phyloP scores from a whole-genome alignment of 1,140 invertebrate genomes.

The Sogatella furcifera region DNA sequence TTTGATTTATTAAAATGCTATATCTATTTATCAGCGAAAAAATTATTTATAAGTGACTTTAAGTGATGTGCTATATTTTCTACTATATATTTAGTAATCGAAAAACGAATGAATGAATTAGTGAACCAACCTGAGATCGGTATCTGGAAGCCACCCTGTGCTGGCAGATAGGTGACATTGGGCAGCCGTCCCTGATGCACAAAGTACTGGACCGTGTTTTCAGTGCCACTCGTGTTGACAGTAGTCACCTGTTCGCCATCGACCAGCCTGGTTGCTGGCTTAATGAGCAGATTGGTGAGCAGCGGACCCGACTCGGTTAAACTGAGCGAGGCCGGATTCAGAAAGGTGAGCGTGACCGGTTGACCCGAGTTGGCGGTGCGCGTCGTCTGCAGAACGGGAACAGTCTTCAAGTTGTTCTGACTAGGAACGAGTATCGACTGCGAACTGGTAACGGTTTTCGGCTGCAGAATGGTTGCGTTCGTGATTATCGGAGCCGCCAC shows the following conservation, averaged over 20 bases:
- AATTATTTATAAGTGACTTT: too few species aligned
- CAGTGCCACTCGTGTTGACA: slow-evolving; percentile 20
- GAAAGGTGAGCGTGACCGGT: slow-evolving; percentile 19
- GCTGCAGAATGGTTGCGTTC: slow-evolving; percentile 11
- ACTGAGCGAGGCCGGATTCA: slow-evolving; percentile 14
- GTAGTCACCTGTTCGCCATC: slow-evolving; percentile 28
- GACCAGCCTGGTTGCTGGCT: slow-evolving; percentile 26
- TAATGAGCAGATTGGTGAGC: slow-evolving; percentile 12
- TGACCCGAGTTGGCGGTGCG: slow-evolving; percentile 6
- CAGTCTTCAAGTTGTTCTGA: slow-evolving; percentile 6
- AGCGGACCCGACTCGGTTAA: slow-evolving; percentile 7
- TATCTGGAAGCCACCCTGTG: slow-evolving; percentile 32
- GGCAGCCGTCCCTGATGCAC: slow-evolving; percentile 27
- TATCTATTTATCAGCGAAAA: too few species aligned
- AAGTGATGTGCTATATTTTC: too few species aligned
- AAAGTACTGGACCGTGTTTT: slow-evolving; percentile 22
- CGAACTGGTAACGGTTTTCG: slow-evolving; percentile 7
- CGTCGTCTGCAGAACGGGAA: slow-evolving; percentile 9
- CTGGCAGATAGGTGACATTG: slow-evolving; percentile 28
- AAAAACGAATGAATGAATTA: background rate
- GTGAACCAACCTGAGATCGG: slow-evolving; percentile 35
- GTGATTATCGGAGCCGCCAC: background rate
- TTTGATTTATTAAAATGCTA: too few species aligned
- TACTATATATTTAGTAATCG: background rate
- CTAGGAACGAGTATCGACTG: slow-evolving; percentile 3